phyloP scores from a whole-genome alignment of 2,797 vertebrate species.

The Helarctos malayanus region DNA sequence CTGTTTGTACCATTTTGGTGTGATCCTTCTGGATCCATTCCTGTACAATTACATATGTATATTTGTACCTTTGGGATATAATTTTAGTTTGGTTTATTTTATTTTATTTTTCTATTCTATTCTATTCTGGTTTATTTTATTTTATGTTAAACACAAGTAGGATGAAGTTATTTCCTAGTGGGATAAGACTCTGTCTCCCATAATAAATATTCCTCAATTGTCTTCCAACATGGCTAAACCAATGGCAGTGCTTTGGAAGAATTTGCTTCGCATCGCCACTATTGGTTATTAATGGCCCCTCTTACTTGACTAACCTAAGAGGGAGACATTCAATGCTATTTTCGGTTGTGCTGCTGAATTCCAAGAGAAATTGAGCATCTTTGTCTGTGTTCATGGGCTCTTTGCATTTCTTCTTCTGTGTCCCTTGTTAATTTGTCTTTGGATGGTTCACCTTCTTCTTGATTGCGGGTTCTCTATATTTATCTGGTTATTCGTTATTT shows the following conservation, averaged over 20 bases:
- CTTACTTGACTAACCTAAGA: background rate
- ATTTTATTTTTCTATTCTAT: background rate
- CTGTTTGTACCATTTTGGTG: background rate
- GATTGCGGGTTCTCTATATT: background rate
- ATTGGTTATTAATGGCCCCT: background rate
- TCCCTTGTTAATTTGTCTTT: background rate
- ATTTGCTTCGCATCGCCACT: background rate
- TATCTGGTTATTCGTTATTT: background rate
- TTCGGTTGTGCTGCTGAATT: background rate
- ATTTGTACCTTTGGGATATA: background rate
- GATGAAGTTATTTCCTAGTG: background rate
- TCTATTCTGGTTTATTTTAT: too few species aligned
- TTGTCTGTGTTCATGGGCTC: background rate
- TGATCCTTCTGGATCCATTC: background rate
- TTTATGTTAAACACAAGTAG: background rate
- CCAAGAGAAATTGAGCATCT: background rate
- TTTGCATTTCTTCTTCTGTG: background rate
- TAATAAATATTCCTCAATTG: background rate
- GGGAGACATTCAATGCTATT: background rate
- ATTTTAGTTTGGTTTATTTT: background rate
- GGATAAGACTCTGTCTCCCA: background rate
- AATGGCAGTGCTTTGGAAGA: background rate
- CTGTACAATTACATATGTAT: background rate
- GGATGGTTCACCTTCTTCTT: background rate
- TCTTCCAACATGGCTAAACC: constrained; percentile 9